Conservation (phyloP, 2,888 invertebrate genomes). For the Imbricaverruca yamaguchii region DNA sequence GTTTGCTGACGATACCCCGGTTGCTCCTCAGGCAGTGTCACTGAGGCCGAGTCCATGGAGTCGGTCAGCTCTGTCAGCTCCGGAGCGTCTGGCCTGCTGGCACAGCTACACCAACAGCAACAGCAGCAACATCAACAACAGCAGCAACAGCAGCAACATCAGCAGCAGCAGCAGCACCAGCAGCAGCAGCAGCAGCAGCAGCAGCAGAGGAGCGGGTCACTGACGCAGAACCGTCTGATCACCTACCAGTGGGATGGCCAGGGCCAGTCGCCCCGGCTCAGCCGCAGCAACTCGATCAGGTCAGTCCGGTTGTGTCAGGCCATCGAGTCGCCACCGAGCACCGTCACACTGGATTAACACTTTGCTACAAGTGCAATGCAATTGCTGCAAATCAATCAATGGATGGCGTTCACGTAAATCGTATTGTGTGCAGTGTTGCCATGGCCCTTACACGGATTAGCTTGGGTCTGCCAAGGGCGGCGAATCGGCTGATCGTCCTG, state of each 20-base stretch:
- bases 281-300: conserved; percentile 89
- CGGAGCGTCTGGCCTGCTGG: conserved; percentile 32
- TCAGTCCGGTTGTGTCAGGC: conserved; percentile 42
- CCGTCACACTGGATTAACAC: too few species aligned
- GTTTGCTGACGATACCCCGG: too few species aligned
- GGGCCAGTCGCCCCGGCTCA: conserved; percentile 50
- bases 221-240: conserved; percentile 61
- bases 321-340: too few species aligned
- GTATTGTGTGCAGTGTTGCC: too few species aligned
- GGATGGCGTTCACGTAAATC: too few species aligned
- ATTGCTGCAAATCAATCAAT: too few species aligned
- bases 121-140: conserved; percentile 45
- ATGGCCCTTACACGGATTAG: too few species aligned
- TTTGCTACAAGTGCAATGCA: too few species aligned
- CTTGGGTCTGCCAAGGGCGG: too few species aligned
- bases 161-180: conserved; percentile 40
- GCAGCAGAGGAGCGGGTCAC: conserved; percentile 59
- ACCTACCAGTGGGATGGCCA: conserved; percentile 48
- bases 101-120: conserved; percentile 35
- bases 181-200: conserved; percentile 51
- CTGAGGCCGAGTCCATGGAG: conserved; percentile 81
- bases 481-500: too few species aligned
- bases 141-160: conserved; percentile 56
- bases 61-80: conserved; percentile 47
- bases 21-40: conserved; percentile 50